Evolutionary conservation across 2,113 vertebrate genomes (phyloP).

Genomic region (Laterallus jamaicensis): DNA sequence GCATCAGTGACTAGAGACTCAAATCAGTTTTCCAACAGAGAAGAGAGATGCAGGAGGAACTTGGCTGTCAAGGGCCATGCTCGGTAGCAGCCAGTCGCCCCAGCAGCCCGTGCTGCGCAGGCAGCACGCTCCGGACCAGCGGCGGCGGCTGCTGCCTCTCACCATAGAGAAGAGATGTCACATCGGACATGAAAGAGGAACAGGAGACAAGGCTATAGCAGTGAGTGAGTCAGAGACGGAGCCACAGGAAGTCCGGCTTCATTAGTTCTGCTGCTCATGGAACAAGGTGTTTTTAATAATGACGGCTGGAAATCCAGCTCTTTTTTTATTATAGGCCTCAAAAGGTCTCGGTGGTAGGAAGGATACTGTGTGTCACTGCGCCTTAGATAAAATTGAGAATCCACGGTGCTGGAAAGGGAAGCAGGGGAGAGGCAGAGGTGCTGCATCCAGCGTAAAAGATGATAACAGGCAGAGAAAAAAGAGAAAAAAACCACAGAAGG

Average conservation of each 20-base stretch:
- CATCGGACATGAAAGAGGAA: background rate
- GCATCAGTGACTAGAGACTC: background rate
- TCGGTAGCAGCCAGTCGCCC: background rate
- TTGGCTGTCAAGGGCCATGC: fast-evolving
- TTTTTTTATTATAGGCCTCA: background rate
- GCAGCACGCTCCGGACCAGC: background rate
- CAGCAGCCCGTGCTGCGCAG: fast-evolving
- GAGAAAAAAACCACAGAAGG: background rate
- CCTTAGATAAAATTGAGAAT: background rate
- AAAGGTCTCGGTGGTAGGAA: background rate
- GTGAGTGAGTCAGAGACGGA: background rate
- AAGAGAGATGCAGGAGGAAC: background rate
- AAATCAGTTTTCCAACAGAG: background rate
- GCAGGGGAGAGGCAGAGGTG: background rate
- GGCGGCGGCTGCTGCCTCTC: background rate
- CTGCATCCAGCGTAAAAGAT: background rate
- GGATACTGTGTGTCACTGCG: fast-evolving
- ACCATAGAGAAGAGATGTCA: fast-evolving
- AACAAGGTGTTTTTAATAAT: background rate
- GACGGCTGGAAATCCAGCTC: background rate
- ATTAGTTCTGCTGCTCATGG: background rate
- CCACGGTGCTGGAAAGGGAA: background rate
- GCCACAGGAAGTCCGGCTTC: background rate
- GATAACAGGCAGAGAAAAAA: background rate
- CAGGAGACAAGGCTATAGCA: background rate